Conservation (phyloP, 2,113 vertebrate species). For the Coturnix japonica region DNA sequence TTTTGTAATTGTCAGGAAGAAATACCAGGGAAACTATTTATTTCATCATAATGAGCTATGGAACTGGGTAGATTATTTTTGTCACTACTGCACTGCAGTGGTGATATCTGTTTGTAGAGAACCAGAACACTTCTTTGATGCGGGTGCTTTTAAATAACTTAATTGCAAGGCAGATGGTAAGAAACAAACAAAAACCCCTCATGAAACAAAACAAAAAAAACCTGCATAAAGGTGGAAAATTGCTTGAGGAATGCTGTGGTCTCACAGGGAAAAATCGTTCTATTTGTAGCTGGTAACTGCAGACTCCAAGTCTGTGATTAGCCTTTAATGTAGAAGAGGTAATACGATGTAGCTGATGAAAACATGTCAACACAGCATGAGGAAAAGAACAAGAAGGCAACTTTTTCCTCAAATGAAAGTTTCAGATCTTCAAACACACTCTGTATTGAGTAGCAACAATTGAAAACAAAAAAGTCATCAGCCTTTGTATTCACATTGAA, state of each 20-base stretch:
- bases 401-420: conserved; percentile 37
- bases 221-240: conserved; percentile 59
- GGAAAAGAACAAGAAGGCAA: conserved; percentile 15
- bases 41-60: not conserved
- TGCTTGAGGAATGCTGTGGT: conserved; percentile 68
- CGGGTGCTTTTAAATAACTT: conserved; percentile 64
- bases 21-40: not conserved
- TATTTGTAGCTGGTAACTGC: conserved; percentile 64
- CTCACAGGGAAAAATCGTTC: conserved; percentile 59
- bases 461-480: not conserved
- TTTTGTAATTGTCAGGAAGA: conserved; percentile 3
- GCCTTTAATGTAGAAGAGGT: conserved; percentile 65
- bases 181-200: conserved; percentile 10
- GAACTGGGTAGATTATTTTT: conserved; percentile 26
- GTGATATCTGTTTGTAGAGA: conserved; percentile 41
- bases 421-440: conserved; percentile 29
- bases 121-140: conserved; percentile 58
- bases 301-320: conserved; percentile 58
- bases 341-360: conserved; percentile 59
- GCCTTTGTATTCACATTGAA: not conserved
- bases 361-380: conserved; percentile 60
- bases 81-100: conserved; percentile 35
- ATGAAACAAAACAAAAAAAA: conserved; percentile 45
- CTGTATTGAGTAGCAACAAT: conserved; percentile 4
- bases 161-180: conserved; percentile 71